These are phyloP conservation scores for Malacoctenus gilli DNA, from an alignment of 2,797 vertebrate species.

Conservation along the genomic window DNA sequence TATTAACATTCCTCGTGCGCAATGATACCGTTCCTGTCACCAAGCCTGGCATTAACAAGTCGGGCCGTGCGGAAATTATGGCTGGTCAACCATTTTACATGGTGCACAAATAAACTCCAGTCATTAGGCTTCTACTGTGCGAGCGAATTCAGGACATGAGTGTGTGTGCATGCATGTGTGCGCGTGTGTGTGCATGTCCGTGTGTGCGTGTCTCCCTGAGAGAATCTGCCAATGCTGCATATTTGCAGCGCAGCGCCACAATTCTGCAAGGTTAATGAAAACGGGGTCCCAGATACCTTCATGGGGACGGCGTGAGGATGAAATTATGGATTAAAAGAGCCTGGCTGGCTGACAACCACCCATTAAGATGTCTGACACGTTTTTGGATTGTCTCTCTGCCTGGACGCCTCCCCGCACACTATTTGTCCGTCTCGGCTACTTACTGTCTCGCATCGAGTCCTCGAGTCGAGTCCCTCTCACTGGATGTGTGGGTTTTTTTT, in stretches of 20 bases:
- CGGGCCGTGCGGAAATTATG: conserved; percentile 51
- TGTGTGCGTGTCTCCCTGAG: too few relatives aligned
- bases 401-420: conserved; percentile 17
- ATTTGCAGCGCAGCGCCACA: conserved; percentile 45
- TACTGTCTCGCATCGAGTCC: conserved; percentile 14
- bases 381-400: conserved; percentile 35
- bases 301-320: conserved; percentile 39
- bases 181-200: too few relatives aligned
- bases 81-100: conserved; percentile 58
- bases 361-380: conserved; percentile 60
- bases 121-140: conserved; percentile 54
- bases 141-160: conserved; percentile 24
- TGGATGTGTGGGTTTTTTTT: conserved; percentile 5
- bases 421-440: background rate
- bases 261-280: conserved; percentile 68
- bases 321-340: conserved; percentile 67
- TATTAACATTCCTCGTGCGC: conserved; percentile 4
- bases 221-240: conserved; percentile 55
- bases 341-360: conserved; percentile 56
- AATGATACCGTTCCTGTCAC: conserved; percentile 4
- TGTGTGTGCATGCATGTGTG: conserved; percentile 8
- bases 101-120: conserved; percentile 61
- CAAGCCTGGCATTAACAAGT: conserved; percentile 36
- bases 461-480: conserved; percentile 2
- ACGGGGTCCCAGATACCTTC: conserved; percentile 54